Evolutionary conservation across 1,140 invertebrate species (phyloP).

Genomic region (Cryptotermes secundus): DNA sequence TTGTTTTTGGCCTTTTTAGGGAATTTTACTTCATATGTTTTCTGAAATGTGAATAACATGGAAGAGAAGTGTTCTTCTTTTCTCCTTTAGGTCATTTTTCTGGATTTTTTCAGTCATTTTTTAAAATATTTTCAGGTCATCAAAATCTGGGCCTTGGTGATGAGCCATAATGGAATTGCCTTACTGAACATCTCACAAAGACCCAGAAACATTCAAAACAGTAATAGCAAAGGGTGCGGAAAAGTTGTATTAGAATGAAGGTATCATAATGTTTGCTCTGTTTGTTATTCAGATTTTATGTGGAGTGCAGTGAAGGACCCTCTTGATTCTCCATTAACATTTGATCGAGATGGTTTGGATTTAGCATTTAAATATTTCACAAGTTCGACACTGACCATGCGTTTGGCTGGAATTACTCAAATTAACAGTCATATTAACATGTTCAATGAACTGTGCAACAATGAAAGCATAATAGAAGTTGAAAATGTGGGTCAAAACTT

Average conservation of each 20-base stretch:
- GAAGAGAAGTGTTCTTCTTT: no score
- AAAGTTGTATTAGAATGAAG: neutral
- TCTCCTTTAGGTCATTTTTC: no score
- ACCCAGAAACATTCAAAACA: no score
- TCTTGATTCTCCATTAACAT: constrained; percentile 78
- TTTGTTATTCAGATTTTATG: constrained; percentile 71
- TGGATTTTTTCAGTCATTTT: no score
- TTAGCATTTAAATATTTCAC: constrained; percentile 94
- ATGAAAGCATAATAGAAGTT: constrained; percentile 78
- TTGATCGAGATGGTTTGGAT: constrained; percentile 86
- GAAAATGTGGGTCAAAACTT: constrained; percentile 81
- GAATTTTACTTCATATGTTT: no score
- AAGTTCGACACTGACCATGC: constrained; percentile 88
- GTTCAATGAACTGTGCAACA: constrained; percentile 86
- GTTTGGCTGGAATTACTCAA: constrained; percentile 87
- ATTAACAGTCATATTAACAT: constrained; percentile 91
- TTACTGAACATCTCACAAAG: no score
- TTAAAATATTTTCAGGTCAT: no score
- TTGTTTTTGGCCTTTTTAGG: no score
- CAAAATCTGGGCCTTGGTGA: no score
- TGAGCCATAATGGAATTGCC: no score
- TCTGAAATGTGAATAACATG: no score
- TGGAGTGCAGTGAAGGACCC: constrained; percentile 93
- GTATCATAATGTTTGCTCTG: constrained; percentile 24
- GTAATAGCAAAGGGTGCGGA: neutral